phyloP scores from a whole-genome alignment of 2,113 vertebrate species.

The Oncorhynchus mykiss region DNA sequence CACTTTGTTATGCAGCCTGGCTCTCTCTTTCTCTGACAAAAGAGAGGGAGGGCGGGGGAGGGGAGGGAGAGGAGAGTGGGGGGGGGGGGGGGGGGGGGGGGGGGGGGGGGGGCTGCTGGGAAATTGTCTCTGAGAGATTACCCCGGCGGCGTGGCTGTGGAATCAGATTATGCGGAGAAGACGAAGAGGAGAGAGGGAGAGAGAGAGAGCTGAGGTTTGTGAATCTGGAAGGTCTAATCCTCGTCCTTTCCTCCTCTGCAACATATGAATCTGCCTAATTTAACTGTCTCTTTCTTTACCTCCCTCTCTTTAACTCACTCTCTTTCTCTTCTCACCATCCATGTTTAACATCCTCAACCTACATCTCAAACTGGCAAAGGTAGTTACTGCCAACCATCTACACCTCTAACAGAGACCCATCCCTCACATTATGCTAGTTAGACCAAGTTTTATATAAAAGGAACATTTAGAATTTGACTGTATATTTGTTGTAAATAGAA shows the following conservation, averaged over 20 bases:
- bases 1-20: not conserved
- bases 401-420: no score
- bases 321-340: not conserved
- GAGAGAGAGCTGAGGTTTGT: not conserved
- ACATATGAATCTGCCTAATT: not conserved
- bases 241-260: not conserved
- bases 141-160: constrained; percentile 18
- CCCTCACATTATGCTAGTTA: no score
- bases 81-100: not conserved
- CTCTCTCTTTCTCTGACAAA: not conserved
- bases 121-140: constrained; percentile 44
- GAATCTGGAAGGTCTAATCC: not conserved
- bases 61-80: not conserved
- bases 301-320: not conserved
- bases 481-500: no score
- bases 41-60: not conserved
- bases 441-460: no score
- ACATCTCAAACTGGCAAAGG: no score
- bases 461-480: no score
- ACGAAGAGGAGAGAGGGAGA: constrained; percentile 6
- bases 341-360: no score
- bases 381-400: no score
- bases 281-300: not conserved
- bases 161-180: constrained; percentile 43
- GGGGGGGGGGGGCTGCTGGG: constrained; percentile 7